Evolutionary conservation across 2,888 invertebrate genomes (phyloP), one percentile per base, ranked within the genome.

Genomic region (Dasypogon diadema): DNA sequence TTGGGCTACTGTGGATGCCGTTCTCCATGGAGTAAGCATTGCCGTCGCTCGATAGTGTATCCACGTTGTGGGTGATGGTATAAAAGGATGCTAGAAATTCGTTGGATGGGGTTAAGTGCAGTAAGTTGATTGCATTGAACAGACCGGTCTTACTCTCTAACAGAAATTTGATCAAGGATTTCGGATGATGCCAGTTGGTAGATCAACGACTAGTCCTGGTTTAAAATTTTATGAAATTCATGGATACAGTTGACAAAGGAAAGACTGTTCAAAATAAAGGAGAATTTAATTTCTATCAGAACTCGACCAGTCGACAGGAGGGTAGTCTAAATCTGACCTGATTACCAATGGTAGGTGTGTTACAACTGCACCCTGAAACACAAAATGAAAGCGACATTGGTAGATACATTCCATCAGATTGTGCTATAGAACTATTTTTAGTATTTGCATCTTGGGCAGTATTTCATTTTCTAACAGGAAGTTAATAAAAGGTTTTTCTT

Each of bases 201-300:
- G 42, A 42, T 42, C 60, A 37, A 60, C 37, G 42, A 37, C 10
- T 18, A 37, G 60, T 60, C 37, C 60, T 10, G 37, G 18, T 6
- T 60, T 60, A 60, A 60, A 37, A 60, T 37, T 60, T 60, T 60
- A 60, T 37, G 16, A 37, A 34, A 18, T 37, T 60, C 37, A 60
- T 37, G 60, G 60, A 37, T 37, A 10, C 21, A 37, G 37, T 26
- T 60, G 34, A 18, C 4, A 60, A 16, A 42, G 0, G 12, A n/a
- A 42, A 42, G 42, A 12, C 12, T 12, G 42, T 42, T 42, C n/a
- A 12, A 42, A 8, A 12, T 42, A 3, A 2, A 42, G 42, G n/a
- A 42, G 42, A n/a, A 42, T 42, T 42, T 12, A 8, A 42, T 42
- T 42, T n/a, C 42, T 12, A 42, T 42, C 42, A 12, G 42, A 12